phyloP scores from a whole-genome alignment of 2,888 invertebrate species.

The Metacarcinus magister region DNA sequence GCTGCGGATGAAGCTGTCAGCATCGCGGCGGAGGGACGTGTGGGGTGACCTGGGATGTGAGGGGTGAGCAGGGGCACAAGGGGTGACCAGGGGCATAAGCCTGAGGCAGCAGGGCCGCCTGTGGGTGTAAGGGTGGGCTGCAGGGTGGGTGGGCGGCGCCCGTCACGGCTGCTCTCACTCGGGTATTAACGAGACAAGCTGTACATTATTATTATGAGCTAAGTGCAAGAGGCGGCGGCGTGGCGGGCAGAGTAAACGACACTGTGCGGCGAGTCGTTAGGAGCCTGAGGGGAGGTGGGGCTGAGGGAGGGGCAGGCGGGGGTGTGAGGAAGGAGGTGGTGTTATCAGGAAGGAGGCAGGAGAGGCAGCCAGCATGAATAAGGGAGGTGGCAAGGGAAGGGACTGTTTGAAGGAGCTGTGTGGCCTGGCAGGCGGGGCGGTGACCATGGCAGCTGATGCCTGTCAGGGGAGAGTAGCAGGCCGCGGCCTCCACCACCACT shows the following conservation, averaged over 20 bases:
- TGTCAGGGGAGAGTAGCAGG: constrained; percentile 1
- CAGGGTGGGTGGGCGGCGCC: constrained; percentile 26
- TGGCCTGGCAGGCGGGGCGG: background rate
- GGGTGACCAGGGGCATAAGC: background rate
- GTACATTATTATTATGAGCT: constrained; percentile 30
- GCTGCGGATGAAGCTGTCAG: constrained; percentile 48
- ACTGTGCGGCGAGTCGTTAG: constrained; percentile 10
- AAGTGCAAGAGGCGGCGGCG: constrained; percentile 19
- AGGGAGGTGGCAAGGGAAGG: background rate
- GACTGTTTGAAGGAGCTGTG: background rate
- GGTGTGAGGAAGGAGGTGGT: background rate
- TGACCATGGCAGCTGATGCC: background rate
- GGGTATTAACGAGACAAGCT: constrained; percentile 40
- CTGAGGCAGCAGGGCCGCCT: background rate
- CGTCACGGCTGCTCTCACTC: constrained; percentile 27
- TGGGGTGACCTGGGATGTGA: background rate
- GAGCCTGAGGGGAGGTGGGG: background rate
- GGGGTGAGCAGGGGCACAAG: background rate
- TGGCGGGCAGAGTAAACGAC: constrained; percentile 31
- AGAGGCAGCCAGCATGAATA: background rate
- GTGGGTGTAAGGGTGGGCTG: background rate
- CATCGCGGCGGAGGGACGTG: background rate
- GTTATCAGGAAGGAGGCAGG: background rate
- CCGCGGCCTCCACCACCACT: background rate
- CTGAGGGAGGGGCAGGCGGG: background rate